Percentiles rank a stretch among this genome's conserved stretches.
Conservation (phyloP, 2,888 invertebrate species). For the Caenorhabditis doughertyi region DNA sequence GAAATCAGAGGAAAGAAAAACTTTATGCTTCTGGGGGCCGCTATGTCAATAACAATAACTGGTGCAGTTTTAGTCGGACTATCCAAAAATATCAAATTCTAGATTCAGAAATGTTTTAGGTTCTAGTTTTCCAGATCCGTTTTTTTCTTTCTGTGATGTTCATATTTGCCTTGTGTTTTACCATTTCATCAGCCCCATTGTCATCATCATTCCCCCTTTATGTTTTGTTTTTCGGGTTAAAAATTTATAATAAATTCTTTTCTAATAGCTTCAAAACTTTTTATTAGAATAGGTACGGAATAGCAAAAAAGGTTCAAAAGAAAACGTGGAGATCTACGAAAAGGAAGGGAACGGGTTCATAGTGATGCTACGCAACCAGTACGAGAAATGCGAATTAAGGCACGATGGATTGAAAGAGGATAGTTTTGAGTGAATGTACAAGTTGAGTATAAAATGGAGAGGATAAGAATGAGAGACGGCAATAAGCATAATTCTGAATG, state of each 20-base stretch:
- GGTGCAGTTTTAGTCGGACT: constrained; percentile 80
- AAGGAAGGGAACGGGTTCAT: background rate
- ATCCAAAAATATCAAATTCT: constrained; percentile 73
- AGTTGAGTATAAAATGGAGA: too few species aligned
- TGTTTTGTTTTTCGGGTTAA: background rate
- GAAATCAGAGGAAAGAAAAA: constrained; percentile 83
- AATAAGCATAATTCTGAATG: too few species aligned
- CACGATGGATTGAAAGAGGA: background rate
- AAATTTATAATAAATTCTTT: background rate
- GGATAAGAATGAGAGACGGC: too few species aligned
- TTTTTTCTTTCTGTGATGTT: constrained; percentile 8
- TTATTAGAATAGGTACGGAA: too few species aligned
- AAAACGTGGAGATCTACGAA: too few species aligned
- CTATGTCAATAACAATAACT: constrained; percentile 76
- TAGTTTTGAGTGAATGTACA: too few species aligned
- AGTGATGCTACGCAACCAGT: background rate
- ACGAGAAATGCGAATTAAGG: background rate
- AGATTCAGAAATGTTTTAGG: constrained; percentile 11
- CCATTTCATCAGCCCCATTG: constrained; percentile 3
- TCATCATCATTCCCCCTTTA: constrained; percentile 2
- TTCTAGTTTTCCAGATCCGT: background rate
- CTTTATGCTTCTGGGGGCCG: constrained; percentile 73
- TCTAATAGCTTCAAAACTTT: background rate
- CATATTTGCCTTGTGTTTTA: background rate
- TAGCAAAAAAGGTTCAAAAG: too few species aligned